Evolutionary conservation across 2,888 invertebrate genomes (phyloP).

Genomic region (Metellina segmentata): DNA sequence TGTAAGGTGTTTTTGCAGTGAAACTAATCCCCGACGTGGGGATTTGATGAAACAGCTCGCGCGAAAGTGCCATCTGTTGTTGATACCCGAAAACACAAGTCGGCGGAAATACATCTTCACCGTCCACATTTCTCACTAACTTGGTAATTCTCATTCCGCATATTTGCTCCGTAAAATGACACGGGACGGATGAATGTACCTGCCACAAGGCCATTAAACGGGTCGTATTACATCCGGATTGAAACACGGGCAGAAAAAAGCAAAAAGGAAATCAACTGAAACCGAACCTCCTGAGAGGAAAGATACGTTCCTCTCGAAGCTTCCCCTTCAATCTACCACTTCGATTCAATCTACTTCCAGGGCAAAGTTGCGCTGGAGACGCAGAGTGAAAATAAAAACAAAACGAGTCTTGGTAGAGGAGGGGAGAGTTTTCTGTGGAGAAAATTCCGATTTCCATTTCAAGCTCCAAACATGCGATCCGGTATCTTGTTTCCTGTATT

Average conservation of each 20-base stretch:
- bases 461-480: slow-evolving; percentile 19
- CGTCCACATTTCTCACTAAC: neutral
- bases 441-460: slow-evolving; percentile 60
- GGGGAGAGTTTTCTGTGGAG: slow-evolving; percentile 1
- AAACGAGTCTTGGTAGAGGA: neutral
- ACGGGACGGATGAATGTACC: neutral
- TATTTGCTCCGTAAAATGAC: neutral
- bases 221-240: slow-evolving; percentile 35
- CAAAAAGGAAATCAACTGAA: slow-evolving; percentile 32
- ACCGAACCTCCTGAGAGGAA: slow-evolving; percentile 41
- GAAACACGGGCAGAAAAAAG: slow-evolving; percentile 29
- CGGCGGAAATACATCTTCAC: no score
- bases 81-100: neutral
- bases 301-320: slow-evolving; percentile 32
- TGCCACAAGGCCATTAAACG: slow-evolving; percentile 57
- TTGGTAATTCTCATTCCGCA: neutral
- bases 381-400: slow-evolving; percentile 2
- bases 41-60: no score
- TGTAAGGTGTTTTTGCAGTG: no score
- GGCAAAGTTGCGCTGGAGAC: neutral
- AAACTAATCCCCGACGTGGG: no score
- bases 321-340: slow-evolving; percentile 44
- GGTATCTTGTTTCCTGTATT: slow-evolving; percentile 50
- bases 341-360: slow-evolving; percentile 63
- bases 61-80: neutral